Evolutionary conservation across 2,888 invertebrate genomes (phyloP), one percentile per base, ranked within the genome.

Genomic region (Eustalomyia histrio): DNA sequence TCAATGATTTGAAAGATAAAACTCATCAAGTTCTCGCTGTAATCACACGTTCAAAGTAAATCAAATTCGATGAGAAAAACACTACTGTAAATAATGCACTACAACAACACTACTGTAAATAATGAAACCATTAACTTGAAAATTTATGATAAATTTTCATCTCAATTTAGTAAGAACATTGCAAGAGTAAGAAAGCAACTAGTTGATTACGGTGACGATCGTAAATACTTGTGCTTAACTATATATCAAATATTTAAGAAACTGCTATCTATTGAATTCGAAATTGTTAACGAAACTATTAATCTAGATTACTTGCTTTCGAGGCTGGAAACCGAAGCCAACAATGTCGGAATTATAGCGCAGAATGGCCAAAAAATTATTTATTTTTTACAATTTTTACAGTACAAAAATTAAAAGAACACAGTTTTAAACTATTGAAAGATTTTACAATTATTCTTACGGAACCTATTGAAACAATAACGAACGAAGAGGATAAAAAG

Each of bases 221-320:
- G n/a, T 9, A 65, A 29, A 21, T 8, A 29, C 17, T 16, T 52
- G 18, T 9, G 21, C 14, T 24, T 71, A 39, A 35, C 79, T 29
- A 43, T 78, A 64, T n/a, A 58, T 6, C 47, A 76, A 58, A 39
- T 64, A 64, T 64, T 64, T 43, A 53, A 47, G 24, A 43, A 12
- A 55, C 3, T 72, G 16, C 39, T 63, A 50, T 29, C 50, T 18
- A 52, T 72, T 33, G 52, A 39, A 35, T 53, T 63, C 16, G 14
- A 65, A n/a, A n/a, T n/a, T n/a, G n/a, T n/a, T n/a, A n/a, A n/a
- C n/a, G n/a, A n/a, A n/a, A n/a, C n/a, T n/a, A n/a, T 39, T 14
- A 39, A 39, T 60, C 57, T 69, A 61, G 73, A 61, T 47, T 21
- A 73, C n/a, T 61, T 72, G 61, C 63, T 72, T 72, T 63, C 50